Percentiles rank a stretch among this genome's conserved stretches.
phyloP scores from a whole-genome alignment of 2,888 invertebrate species.

The Drosophila testacea region DNA sequence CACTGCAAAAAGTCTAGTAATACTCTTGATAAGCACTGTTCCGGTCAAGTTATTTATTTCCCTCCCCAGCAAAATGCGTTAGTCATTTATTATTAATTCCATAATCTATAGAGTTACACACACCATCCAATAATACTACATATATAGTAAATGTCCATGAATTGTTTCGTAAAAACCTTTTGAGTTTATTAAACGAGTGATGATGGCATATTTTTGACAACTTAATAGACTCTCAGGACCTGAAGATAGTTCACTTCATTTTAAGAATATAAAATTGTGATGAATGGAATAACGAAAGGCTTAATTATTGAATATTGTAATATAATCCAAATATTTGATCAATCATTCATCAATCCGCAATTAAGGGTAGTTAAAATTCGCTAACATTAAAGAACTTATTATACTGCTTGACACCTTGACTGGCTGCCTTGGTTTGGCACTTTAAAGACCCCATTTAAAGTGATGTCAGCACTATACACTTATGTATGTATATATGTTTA shows the following conservation, averaged over 20 bases:
- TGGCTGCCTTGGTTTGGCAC: neutral
- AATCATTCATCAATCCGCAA: too few species aligned
- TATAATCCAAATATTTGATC: too few species aligned
- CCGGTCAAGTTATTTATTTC: neutral
- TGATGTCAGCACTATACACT: slow-evolving; percentile 1
- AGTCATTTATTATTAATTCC: neutral
- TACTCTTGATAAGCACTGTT: neutral
- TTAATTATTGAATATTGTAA: too few species aligned
- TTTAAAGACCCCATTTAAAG: neutral
- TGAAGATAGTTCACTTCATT: too few species aligned
- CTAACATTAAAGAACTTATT: neutral
- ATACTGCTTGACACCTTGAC: slow-evolving; percentile 11
- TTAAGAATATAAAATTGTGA: too few species aligned
- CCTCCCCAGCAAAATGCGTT: neutral
- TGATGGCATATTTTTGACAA: too few species aligned
- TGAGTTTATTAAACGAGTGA: too few species aligned
- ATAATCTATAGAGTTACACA: neutral
- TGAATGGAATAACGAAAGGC: too few species aligned
- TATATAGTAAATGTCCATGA: too few species aligned
- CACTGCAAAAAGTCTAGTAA: too few species aligned
- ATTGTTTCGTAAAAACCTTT: too few species aligned
- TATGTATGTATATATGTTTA: neutral
- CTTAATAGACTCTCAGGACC: too few species aligned
- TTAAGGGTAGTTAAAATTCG: neutral
- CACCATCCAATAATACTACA: neutral